Conservation (phyloP, 2,888 invertebrate species). For the Yponomeuta plumbellus region DNA sequence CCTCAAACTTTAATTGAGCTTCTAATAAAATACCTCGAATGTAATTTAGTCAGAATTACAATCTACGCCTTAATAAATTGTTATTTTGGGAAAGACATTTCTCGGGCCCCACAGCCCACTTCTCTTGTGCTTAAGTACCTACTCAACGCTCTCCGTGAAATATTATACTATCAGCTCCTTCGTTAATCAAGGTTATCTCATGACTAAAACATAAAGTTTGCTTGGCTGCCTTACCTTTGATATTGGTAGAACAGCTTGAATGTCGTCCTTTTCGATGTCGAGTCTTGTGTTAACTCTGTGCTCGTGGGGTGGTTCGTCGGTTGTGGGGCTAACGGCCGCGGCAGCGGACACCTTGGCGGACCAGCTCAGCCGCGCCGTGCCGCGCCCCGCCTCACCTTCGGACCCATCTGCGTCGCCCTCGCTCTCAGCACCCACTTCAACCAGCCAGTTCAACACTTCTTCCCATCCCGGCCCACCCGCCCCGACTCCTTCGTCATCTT, state of each 20-base stretch:
- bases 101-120: neutral
- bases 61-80: conserved; percentile 57
- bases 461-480: conserved; percentile 76
- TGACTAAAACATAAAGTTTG: too few relatives aligned
- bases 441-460: conserved; percentile 93
- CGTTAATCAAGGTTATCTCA: neutral
- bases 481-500: conserved; percentile 53
- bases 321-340: conserved; percentile 47
- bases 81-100: conserved; percentile 39
- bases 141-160: neutral
- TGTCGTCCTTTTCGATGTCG: conserved; percentile 94
- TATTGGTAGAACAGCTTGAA: conserved; percentile 94
- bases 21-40: conserved; percentile 49
- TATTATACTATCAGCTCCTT: neutral
- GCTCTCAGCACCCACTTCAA: conserved; percentile 91
- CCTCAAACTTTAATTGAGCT: conserved; percentile 45
- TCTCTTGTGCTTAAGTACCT: neutral
- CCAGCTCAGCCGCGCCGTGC: conserved; percentile 92
- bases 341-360: conserved; percentile 75
- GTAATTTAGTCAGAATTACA: conserved; percentile 46
- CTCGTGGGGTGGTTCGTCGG: conserved; percentile 64
- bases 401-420: conserved; percentile 69
- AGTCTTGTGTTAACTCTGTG: conserved; percentile 87
- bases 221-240: conserved; percentile 82
- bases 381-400: conserved; percentile 79